Evolutionary conservation across 2,888 invertebrate genomes (phyloP), one percentile per base, ranked within the genome.

Genomic region (Nephrotoma flavescens): DNA sequence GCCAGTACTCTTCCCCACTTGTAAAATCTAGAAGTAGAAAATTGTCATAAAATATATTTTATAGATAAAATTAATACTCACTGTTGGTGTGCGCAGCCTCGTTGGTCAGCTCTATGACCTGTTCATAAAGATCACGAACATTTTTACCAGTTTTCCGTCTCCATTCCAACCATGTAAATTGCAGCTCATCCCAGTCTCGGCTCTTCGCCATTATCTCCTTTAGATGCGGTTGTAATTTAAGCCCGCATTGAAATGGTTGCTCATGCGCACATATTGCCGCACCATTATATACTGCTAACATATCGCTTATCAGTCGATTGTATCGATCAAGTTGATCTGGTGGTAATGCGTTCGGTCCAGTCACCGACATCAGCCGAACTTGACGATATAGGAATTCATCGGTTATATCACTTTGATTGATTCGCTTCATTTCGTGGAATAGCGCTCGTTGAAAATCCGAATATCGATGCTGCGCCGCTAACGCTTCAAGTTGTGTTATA

Each of bases 81-180:
- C 97, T 97, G 89, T 97, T 97, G 6, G 95, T 92, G 89, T 93
- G 93, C 0, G 97, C 96, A 5, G 96, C 96, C 88, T 96, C 95
- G 89, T 97, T 97, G 87, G 96, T 96, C 85, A 97, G 90, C 86
- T 95, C 95, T 0, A 95, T 94, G 87, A 97, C 92, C 91, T 97
- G 96, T 87, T 96, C 96, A 89, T 95, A 97, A 45, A 96, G 92
- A 88, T 97, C 96, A 88, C 96, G 93, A 90, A 97, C 94, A 89
- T 96, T 94, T 87, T 95, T 94, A 0, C 96, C 97, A 0, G 97
- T 96, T 88, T 96, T 95, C 88, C 98, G 93, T 89, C 97, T 93
- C 96, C 97, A 98, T 90, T 97, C 97, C 0, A 95, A 94, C 98
- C 98, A 98, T 0, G 95, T 94, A 89, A 96, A 95, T 89, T 96